Evolutionary conservation across 35 echinoderm and acorn worm genomes (phyloP).

Genomic region (Nesometra sesokonis): DNA sequence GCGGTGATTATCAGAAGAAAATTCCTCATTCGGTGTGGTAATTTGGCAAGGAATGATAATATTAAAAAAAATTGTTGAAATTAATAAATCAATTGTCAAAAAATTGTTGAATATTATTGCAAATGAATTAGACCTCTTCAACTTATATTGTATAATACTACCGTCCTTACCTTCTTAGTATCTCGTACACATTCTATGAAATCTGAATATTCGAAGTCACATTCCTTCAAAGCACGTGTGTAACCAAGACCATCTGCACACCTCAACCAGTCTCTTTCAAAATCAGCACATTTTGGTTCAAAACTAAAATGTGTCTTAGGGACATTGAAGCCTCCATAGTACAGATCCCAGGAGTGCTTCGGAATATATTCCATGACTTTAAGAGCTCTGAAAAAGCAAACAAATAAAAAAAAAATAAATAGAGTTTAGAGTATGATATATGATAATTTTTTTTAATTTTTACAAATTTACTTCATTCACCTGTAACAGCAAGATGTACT

Average conservation of each 20-base stretch:
- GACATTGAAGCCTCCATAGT: neutral
- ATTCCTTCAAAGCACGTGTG: slow-evolving; percentile 14
- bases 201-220: slow-evolving; percentile 12
- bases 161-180: slow-evolving; percentile 20
- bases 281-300: slow-evolving; percentile 21
- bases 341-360: neutral
- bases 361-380: neutral
- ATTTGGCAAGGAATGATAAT: too few species aligned
- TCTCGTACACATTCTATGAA: slow-evolving; percentile 21
- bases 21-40: too few species aligned
- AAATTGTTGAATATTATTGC: too few species aligned
- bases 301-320: neutral
- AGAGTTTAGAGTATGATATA: too few species aligned
- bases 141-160: too few species aligned
- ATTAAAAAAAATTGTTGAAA: too few species aligned
- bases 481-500: too few species aligned
- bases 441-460: too few species aligned
- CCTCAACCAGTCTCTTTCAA: slow-evolving; percentile 23
- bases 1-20: too few species aligned
- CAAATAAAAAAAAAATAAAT: neutral
- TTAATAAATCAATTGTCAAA: too few species aligned
- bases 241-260: slow-evolving; percentile 27
- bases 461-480: too few species aligned
- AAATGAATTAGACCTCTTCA: too few species aligned
- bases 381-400: neutral